Evolutionary conservation across 2,113 vertebrate species (phyloP).

Genomic region (Hemibagrus wyckioides): DNA sequence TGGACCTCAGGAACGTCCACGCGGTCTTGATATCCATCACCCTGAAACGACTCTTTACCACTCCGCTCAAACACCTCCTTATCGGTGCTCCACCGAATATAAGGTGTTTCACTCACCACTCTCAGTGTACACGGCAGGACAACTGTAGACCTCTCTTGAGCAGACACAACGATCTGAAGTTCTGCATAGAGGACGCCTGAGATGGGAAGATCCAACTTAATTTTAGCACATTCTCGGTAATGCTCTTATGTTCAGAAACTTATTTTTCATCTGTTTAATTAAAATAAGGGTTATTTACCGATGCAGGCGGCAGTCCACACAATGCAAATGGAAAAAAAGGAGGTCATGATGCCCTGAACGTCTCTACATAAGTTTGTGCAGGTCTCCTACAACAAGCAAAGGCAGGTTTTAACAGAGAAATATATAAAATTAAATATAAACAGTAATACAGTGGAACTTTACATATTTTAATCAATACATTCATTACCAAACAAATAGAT

Average conservation of each 20-base stretch:
- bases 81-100: background rate
- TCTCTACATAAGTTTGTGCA: background rate
- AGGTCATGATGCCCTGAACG: background rate
- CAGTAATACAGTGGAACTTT: background rate
- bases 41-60: background rate
- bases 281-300: background rate
- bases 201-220: background rate
- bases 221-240: background rate
- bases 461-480: background rate
- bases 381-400: background rate
- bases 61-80: background rate
- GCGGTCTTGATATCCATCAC: background rate
- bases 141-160: background rate
- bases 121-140: background rate
- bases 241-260: background rate
- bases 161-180: background rate
- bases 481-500: no score
- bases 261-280: background rate
- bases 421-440: background rate
- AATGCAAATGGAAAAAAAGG: background rate
- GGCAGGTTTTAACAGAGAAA: background rate
- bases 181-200: background rate
- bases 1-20: background rate
- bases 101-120: background rate
- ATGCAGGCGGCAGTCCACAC: background rate